Conservation (phyloP, 2,797 vertebrate genomes). For the Pseudochaenichthys georgianus region DNA sequence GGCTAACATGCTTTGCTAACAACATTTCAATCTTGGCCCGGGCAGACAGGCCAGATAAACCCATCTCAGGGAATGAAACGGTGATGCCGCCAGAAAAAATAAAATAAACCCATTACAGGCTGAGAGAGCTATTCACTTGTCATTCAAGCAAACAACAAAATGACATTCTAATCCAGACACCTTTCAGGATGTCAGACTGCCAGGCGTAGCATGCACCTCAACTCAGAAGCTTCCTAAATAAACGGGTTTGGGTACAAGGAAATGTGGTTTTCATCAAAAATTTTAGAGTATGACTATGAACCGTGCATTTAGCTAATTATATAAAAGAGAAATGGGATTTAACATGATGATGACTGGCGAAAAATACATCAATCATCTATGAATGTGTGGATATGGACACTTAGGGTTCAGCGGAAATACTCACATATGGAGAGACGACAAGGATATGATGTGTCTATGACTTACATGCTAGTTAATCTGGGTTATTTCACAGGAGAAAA, state of each 20-base stretch:
- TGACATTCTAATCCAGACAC: constrained; percentile 74
- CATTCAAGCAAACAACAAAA: constrained; percentile 74
- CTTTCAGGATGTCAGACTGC: constrained; percentile 55
- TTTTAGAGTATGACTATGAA: neutral
- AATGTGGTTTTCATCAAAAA: neutral
- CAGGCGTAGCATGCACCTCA: constrained; percentile 29
- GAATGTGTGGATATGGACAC: too few species aligned
- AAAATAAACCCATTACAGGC: constrained; percentile 75
- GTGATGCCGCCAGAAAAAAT: constrained; percentile 59
- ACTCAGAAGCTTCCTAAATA: constrained; percentile 9
- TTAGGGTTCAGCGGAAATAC: too few species aligned
- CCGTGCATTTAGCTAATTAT: too few species aligned
- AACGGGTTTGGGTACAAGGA: neutral
- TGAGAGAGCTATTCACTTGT: constrained; percentile 71
- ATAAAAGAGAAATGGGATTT: too few species aligned
- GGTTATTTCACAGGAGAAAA: too few species aligned
- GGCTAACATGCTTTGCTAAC: constrained; percentile 52
- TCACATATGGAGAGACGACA: too few species aligned
- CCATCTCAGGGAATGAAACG: constrained; percentile 71
- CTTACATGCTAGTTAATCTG: too few species aligned
- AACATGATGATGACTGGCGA: too few species aligned
- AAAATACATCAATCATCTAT: too few species aligned
- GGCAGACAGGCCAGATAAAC: constrained; percentile 74
- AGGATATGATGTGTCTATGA: too few species aligned
- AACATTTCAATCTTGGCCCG: constrained; percentile 63